Percentiles rank a stretch among this genome's conserved stretches.
Evolutionary conservation across 1,140 invertebrate genomes (phyloP).

Genomic region (Mylabris phalerata): DNA sequence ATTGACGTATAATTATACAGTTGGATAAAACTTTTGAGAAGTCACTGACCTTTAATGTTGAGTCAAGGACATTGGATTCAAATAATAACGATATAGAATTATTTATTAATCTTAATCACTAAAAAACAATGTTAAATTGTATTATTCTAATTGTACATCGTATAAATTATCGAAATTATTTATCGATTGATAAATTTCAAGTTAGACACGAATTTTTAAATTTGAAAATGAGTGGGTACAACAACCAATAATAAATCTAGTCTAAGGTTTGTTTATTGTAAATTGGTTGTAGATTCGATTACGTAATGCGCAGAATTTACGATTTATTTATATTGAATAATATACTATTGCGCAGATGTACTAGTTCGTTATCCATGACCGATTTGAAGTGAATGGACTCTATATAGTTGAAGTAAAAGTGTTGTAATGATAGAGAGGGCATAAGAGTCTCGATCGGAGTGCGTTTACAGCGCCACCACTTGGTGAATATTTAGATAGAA

Average conservation of each 20-base stretch:
- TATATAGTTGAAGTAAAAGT: no score
- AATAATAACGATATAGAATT: background rate
- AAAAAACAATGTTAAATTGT: no score
- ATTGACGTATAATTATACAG: constrained; percentile 12
- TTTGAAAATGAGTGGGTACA: constrained; percentile 6
- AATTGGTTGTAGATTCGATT: no score
- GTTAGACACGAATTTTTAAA: background rate
- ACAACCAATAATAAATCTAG: background rate
- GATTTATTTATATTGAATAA: no score
- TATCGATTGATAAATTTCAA: background rate
- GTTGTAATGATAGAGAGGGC: background rate
- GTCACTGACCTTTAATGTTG: constrained; percentile 14
- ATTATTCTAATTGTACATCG: background rate
- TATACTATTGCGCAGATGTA: no score
- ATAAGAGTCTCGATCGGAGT: background rate
- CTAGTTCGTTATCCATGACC: no score
- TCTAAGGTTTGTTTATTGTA: no score
- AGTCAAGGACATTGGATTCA: constrained; percentile 5
- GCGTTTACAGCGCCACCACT: constrained; percentile 4
- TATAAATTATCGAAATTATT: background rate
- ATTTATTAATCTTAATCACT: background rate
- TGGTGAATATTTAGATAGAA: constrained; percentile 13
- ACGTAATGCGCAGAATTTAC: no score
- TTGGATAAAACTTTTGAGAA: constrained; percentile 10
- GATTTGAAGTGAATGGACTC: no score